These are phyloP conservation scores for Drosophila kohkoa DNA, from an alignment of 1,140 invertebrate species.

Conservation along the genomic window DNA sequence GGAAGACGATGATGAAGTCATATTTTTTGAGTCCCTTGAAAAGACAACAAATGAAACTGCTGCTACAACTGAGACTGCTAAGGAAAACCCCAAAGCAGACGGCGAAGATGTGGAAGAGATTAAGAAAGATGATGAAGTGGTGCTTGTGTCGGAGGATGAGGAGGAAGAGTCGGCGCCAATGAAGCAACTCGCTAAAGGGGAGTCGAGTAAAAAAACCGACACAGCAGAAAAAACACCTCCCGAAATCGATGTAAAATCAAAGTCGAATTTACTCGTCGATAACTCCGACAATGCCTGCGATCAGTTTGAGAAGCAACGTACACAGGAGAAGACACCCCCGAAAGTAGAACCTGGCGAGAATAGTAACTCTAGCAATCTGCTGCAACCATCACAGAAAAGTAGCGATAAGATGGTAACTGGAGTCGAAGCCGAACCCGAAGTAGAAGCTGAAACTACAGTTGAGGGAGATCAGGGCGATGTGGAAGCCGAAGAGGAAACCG, in stretches of 20 bases:
- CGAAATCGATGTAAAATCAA: slow-evolving; percentile 33
- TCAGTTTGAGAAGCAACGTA: slow-evolving; percentile 65
- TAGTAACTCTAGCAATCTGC: slow-evolving; percentile 73
- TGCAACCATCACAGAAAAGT: slow-evolving; percentile 54
- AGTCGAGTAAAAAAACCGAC: slow-evolving; percentile 3
- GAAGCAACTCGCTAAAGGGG: slow-evolving; percentile 18
- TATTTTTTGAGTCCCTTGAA: slow-evolving; percentile 66
- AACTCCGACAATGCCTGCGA: slow-evolving; percentile 82
- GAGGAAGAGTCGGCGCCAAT: slow-evolving; percentile 37
- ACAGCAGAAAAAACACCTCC: not conserved
- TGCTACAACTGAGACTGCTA: slow-evolving; percentile 13
- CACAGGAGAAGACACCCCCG: slow-evolving; percentile 31
- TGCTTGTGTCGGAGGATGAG: slow-evolving; percentile 68
- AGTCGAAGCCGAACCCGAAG: slow-evolving; percentile 3
- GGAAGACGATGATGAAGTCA: slow-evolving; percentile 74
- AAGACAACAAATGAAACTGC: slow-evolving; percentile 35
- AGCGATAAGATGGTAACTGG: slow-evolving; percentile 6
- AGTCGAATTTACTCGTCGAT: slow-evolving; percentile 54
- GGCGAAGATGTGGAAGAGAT: not conserved
- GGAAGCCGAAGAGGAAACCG: slow-evolving; percentile 31
- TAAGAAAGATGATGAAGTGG: slow-evolving; percentile 59
- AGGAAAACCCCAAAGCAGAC: not conserved
- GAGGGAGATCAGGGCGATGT: not conserved
- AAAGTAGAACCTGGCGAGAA: slow-evolving; percentile 43
- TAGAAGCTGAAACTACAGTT: not conserved